Evolutionary conservation across 92 coral and sea anemone species (phyloP), one percentile per base, ranked within the genome.

Genomic region (Pocillopora meandrina): DNA sequence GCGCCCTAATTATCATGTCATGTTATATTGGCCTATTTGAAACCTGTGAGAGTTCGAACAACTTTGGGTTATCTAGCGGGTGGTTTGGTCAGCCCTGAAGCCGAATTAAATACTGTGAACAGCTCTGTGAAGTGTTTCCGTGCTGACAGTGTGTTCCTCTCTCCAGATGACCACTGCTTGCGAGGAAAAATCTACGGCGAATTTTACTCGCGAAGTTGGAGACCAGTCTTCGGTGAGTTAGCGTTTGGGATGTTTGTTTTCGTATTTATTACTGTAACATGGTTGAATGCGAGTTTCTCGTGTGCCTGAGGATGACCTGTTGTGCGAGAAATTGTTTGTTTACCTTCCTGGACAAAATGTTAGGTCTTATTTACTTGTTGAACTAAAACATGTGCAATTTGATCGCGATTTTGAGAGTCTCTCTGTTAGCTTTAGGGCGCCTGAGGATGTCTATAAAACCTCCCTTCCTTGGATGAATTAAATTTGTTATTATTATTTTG

Each of bases 131-230:
- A 26, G 14, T 62, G 61, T 52, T 23, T 26, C 56, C 72, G 34
- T 71, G 42, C 74, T 86, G 52, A 71, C 81, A 71, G 69, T 23
- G 13, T 36, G 82, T 31, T 56, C 90, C 17, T 74, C 49, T 74
- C 67, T 56, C 72, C 93, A 94, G 98, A 94, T 94, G 98, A 94
- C 93, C 85, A 92, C 98, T 71, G 88, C 98, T 61, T 89, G 87
- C 84, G 98, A 94, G 82, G 95, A 94, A 71, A 85, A 92, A 81
- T 90, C 93, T n/a, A 85, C 90, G 62, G 89, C 93, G 87, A 92
- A 90, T 85, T 90, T 94, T 31, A 86, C 93, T 61, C 87, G 91
- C 58, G 90, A 91, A 87, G 85, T 91, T n/a, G 95, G 90, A 64
- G 98, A 94, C 82, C 95, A 92, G 76, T 89, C 89, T 65, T 87